Conservation (phyloP, 2,888 invertebrate genomes). For the Chrysina gloriosa region DNA sequence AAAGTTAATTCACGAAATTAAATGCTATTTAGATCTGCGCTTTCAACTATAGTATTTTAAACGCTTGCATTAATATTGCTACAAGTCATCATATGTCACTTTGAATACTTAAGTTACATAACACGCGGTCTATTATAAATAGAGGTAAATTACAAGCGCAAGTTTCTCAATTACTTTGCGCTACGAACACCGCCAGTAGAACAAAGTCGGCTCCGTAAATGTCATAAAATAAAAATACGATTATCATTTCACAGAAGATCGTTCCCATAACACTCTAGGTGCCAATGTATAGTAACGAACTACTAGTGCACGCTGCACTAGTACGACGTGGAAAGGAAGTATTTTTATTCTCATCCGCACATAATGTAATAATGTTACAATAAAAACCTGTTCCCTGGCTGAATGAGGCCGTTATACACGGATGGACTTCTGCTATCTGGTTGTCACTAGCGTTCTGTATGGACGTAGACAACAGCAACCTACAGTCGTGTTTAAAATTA, state of each 20-base stretch:
- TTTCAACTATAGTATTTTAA: too few species aligned
- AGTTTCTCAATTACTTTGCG: background rate
- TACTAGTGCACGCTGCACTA: slow-evolving; percentile 9
- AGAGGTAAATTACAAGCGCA: too few species aligned
- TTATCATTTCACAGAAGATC: background rate
- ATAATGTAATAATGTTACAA: slow-evolving; percentile 45
- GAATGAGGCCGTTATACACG: slow-evolving; percentile 41
- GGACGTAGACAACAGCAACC: background rate
- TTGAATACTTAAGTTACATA: too few species aligned
- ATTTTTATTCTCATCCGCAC: slow-evolving; percentile 48
- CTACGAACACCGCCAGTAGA: too few species aligned
- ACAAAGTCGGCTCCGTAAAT: background rate
- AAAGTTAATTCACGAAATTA: too few species aligned
- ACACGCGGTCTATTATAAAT: too few species aligned
- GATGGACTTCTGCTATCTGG: slow-evolving; percentile 27
- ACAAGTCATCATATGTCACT: too few species aligned
- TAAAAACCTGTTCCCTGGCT: slow-evolving; percentile 45
- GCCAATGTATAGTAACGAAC: background rate
- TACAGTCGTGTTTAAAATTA: slow-evolving; percentile 14
- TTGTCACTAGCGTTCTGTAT: slow-evolving; percentile 27
- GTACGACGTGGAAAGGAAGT: slow-evolving; percentile 45
- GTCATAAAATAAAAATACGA: background rate
- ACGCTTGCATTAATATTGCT: too few species aligned
- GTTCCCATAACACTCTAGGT: slow-evolving; percentile 14
- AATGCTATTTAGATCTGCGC: too few species aligned